Evolutionary conservation across 2,888 invertebrate species (phyloP), one percentile per base, ranked within the genome.

Genomic region (Seira musarum): DNA sequence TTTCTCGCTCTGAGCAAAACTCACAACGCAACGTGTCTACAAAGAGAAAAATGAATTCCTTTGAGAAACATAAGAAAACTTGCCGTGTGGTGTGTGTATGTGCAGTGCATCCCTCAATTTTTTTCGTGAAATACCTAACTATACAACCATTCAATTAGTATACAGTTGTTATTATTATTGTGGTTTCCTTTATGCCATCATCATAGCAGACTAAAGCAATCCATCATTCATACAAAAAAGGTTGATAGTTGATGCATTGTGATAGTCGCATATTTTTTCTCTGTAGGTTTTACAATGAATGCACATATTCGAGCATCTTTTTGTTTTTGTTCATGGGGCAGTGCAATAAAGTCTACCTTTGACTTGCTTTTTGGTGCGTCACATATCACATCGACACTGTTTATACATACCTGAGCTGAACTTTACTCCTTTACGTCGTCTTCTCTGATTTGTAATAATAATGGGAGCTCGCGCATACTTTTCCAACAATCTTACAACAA

Each of bases 211-310:
- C 15, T 49, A 13, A 49, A n/a, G 53, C 60, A 61, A 72, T 78
- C 71, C 78, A 78, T 78, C 78, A 78, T 78, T 78, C 78, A 78
- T 78, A 78, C 78, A 66, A 60, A 49, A 49, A n/a, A 13, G 40
- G 40, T 8, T n/a, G n/a, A n/a, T n/a, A n/a, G 30, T 30, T 30
- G 30, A 30, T 30, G 30, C 30, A 30, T 30, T 30, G 30, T 30
- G 30, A 30, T 30, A 30, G 30, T 2, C 30, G 30, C 30, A 30
- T 30, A 30, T 30, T 30, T 30, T 30, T 8, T 8, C 30, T 30
- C 8, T 30, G 30, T 30, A 30, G 30, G 30, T 2, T 30, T 30
- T 30, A 30, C 15, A 49, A 49, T 25, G 24, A 5, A 65, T 35
- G 65, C 30, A 49, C 65, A 35, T 17, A 65, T 10, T 21, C 24